A percentile compares a stretch with the other conserved stretches of the same genome.
Evolutionary conservation across 2,113 vertebrate species (phyloP).

Genomic region (Proterorhinus semilunaris): DNA sequence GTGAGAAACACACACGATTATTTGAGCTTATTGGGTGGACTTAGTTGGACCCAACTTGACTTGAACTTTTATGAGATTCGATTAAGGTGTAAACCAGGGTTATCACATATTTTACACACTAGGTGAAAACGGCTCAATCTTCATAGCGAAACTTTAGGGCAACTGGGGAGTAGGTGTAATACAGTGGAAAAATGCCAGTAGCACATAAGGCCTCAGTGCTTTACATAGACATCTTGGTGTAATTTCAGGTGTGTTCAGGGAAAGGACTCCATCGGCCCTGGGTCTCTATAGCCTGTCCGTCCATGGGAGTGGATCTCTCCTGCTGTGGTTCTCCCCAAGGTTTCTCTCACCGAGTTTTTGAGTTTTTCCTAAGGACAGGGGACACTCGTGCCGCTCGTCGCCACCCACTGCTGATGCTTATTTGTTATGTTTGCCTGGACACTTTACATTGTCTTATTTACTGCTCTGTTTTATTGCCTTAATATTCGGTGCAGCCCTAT

Average conservation of each 20-base stretch:
- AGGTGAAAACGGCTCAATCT: conserved; percentile 10
- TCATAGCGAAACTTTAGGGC: conserved; percentile 36
- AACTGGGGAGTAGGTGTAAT: conserved; percentile 25
- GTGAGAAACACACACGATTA: conserved; percentile 40
- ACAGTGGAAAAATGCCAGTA: conserved; percentile 35
- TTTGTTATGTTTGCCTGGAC: too few species aligned
- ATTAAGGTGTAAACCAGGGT: conserved; percentile 27
- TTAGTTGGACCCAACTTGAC: conserved; percentile 45
- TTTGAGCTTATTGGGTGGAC: conserved; percentile 55
- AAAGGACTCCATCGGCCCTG: too few species aligned
- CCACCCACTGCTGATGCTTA: too few species aligned
- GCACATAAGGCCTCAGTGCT: conserved; percentile 20
- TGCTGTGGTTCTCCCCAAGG: too few species aligned
- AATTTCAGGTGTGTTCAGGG: conserved; percentile 35
- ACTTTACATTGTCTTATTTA: too few species aligned
- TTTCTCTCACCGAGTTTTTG: too few species aligned
- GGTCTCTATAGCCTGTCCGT: too few species aligned
- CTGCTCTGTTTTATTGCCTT: too few species aligned
- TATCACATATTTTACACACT: conserved; percentile 22
- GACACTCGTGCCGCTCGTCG: too few species aligned
- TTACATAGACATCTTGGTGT: conserved; percentile 47
- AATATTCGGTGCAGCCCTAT: too few species aligned
- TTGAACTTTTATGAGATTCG: conserved; percentile 62
- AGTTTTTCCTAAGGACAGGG: too few species aligned
- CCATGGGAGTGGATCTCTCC: too few species aligned